phyloP scores from a whole-genome alignment of 1,140 invertebrate species.

The Gryon sp. region DNA sequence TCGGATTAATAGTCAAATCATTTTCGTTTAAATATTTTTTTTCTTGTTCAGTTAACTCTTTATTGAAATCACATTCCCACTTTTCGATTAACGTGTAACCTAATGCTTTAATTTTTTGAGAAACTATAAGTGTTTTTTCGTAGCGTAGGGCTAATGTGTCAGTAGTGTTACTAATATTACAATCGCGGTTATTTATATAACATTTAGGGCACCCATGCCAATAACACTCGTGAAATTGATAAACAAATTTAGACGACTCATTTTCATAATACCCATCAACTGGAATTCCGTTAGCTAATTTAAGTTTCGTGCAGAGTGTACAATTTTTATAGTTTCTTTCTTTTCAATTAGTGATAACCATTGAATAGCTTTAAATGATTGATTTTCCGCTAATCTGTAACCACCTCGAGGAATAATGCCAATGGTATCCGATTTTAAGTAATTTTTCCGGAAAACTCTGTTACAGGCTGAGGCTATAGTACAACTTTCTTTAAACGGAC shows the following conservation, averaged over 20 bases:
- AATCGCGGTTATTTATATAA: background rate
- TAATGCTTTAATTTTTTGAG: background rate
- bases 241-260: conserved; percentile 4
- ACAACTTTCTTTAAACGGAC: conserved; percentile 9
- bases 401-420: background rate
- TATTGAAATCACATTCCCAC: background rate
- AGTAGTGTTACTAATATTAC: background rate
- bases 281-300: background rate
- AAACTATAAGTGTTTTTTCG: background rate
- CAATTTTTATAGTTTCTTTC: background rate
- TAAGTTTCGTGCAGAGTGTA: background rate
- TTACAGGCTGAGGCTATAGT: conserved; percentile 48
- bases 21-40: background rate
- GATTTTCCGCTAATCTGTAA: background rate
- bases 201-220: conserved; percentile 47
- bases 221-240: conserved; percentile 52
- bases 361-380: background rate
- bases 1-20: background rate
- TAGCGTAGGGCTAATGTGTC: background rate
- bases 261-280: conserved; percentile 40
- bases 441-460: conserved; percentile 31
- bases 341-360: background rate
- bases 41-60: background rate
- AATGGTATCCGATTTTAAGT: conserved; percentile 7
- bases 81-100: background rate